Conservation (phyloP, 2,888 invertebrate genomes). For the Rhingia rostrata region DNA sequence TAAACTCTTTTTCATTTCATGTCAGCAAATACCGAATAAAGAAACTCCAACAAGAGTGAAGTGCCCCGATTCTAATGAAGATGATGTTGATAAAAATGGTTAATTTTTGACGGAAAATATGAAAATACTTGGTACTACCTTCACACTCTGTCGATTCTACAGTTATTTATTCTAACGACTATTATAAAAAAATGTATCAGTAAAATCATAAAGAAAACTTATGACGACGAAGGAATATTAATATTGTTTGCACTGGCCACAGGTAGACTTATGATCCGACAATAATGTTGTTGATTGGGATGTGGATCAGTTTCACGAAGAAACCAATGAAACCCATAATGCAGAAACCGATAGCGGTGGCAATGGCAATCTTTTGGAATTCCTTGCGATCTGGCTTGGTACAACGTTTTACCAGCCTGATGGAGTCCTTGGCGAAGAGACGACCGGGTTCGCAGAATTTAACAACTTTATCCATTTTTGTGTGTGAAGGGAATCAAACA, state of each 20-base stretch:
- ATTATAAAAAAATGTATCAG: conserved; percentile 25
- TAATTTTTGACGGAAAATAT: not conserved
- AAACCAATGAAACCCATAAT: conserved; percentile 99
- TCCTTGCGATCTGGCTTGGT: conserved; percentile 99
- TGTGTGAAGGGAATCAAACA: not conserved
- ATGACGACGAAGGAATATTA: conserved; percentile 43
- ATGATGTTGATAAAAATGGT: conserved; percentile 6
- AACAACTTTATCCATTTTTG: conserved; percentile 97
- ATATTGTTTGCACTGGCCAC: conserved; percentile 24
- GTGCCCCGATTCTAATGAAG: conserved; percentile 3
- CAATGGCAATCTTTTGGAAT: conserved; percentile 99
- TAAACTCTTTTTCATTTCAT: conserved; percentile 30
- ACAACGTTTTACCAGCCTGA: conserved; percentile 98
- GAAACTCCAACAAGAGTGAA: not conserved
- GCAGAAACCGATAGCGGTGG: conserved; percentile 99
- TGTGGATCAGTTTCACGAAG: conserved; percentile 99
- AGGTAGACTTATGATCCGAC: conserved; percentile 88
- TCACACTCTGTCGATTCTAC: not conserved
- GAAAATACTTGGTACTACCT: not conserved
- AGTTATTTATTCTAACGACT: conserved; percentile 26
- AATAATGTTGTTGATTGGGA: conserved; percentile 98
- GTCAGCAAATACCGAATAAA: not conserved
- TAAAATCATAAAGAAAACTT: conserved; percentile 57
- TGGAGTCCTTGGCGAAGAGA: conserved; percentile 98
- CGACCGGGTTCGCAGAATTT: conserved; percentile 97